Evolutionary conservation across 2,797 vertebrate genomes (phyloP).

Genomic region (Onychomys arenicola): DNA sequence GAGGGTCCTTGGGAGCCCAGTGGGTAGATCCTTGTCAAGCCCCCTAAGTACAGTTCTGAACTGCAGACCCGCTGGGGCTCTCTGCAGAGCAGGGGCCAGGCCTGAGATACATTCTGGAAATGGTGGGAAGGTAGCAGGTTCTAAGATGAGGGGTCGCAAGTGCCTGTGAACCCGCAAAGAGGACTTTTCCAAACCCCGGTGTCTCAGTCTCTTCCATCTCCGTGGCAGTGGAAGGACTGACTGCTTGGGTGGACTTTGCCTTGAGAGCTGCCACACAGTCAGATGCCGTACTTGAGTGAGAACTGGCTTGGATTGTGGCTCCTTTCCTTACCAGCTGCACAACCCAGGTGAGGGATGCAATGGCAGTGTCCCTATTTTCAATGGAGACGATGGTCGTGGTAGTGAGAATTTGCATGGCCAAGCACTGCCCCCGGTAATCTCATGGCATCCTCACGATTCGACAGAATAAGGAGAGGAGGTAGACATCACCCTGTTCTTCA

Average conservation of each 20-base stretch:
- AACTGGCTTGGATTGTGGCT: background rate
- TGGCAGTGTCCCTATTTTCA: background rate
- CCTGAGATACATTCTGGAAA: background rate
- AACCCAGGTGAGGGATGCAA: background rate
- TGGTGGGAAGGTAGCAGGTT: background rate
- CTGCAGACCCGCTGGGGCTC: background rate
- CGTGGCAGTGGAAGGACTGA: too few species aligned
- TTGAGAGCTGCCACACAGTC: background rate
- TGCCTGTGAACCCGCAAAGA: background rate
- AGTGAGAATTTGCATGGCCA: background rate
- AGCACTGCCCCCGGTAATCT: background rate
- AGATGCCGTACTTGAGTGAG: background rate
- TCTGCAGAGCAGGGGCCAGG: background rate
- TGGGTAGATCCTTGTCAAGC: background rate
- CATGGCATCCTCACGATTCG: background rate
- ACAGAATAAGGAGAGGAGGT: background rate
- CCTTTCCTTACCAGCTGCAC: background rate
- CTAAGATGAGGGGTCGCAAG: background rate
- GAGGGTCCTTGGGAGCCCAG: background rate
- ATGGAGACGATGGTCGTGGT: too few species aligned
- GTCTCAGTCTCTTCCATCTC: too few species aligned
- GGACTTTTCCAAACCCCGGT: background rate
- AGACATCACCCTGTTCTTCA: background rate
- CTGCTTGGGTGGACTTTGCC: background rate
- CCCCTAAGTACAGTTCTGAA: background rate